Conservation (phyloP, 2,888 invertebrate genomes). For the Rhagonycha fulva region DNA sequence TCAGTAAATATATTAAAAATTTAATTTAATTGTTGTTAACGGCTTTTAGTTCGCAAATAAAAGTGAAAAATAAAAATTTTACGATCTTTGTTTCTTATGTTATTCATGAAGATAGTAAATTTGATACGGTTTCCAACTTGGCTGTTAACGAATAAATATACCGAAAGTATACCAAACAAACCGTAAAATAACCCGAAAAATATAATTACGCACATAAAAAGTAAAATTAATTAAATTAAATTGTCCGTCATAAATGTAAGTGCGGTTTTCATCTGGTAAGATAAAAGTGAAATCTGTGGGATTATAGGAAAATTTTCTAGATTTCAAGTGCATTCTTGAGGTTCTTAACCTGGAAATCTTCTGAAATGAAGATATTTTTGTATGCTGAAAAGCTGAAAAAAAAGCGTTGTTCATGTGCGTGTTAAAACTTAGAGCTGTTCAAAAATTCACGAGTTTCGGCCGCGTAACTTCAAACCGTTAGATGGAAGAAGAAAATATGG, state of each 20-base stretch:
- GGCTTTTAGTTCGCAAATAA: not conserved
- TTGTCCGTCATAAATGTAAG: not conserved
- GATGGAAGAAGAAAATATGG: not conserved
- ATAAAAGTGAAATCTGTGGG: not conserved
- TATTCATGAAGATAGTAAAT: not conserved
- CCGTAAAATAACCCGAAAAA: not conserved
- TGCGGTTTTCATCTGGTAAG: not conserved
- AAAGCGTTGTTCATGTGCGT: too few relatives aligned
- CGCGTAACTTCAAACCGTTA: not conserved
- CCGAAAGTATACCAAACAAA: not conserved
- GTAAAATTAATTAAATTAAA: not conserved
- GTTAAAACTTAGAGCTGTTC: too few relatives aligned
- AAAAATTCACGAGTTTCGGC: not conserved
- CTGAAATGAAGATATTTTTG: not conserved
- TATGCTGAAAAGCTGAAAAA: too few relatives aligned
- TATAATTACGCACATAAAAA: not conserved
- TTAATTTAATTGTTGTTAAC: not conserved
- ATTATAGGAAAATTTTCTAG: not conserved
- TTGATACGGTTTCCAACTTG: not conserved
- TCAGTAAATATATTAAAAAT: not conserved
- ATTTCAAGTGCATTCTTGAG: not conserved
- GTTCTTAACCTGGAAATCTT: not conserved
- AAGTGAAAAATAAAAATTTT: not conserved
- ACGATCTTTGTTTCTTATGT: not conserved
- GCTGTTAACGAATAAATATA: not conserved